Conservation (phyloP, 2,797 vertebrate species). For the Setipinna tenuifilis region DNA sequence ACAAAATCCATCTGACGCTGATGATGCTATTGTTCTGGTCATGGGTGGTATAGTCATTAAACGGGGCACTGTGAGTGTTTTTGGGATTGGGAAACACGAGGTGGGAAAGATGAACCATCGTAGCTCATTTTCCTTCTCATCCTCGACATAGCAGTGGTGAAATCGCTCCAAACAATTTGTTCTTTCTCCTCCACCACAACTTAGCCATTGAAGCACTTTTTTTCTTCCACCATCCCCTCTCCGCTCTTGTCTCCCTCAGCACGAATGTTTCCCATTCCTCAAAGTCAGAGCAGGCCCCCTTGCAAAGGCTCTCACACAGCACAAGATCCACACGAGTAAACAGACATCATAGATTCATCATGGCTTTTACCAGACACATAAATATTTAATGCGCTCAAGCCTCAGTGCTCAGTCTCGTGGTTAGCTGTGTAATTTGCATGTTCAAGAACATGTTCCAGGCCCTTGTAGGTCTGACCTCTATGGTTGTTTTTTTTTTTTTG, state of each 20-base stretch:
- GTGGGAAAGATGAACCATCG: constrained; percentile 62
- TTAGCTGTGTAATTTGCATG: constrained; percentile 13
- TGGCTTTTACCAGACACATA: constrained; percentile 5
- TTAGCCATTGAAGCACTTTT: constrained; percentile 39
- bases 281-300: not conserved
- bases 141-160: constrained; percentile 49
- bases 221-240: not conserved
- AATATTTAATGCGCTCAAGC: not conserved
- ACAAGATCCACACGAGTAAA: not conserved
- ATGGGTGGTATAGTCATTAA: constrained; percentile 63
- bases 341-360: constrained; percentile 12
- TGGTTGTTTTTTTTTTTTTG: not conserved
- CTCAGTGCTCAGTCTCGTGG: not conserved
- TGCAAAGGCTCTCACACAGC: not conserved
- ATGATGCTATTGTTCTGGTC: constrained; percentile 72
- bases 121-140: constrained; percentile 61
- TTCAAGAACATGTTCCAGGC: not conserved
- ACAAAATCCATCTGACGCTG: not conserved
- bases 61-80: constrained; percentile 44
- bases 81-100: constrained; percentile 66
- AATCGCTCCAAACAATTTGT: constrained; percentile 58
- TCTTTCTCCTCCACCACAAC: constrained; percentile 47
- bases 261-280: constrained; percentile 23
- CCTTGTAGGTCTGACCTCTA: constrained; percentile 4
- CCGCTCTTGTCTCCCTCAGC: not conserved